phyloP scores from a whole-genome alignment of 2,113 vertebrate species.

The Danionella cerebrum region DNA sequence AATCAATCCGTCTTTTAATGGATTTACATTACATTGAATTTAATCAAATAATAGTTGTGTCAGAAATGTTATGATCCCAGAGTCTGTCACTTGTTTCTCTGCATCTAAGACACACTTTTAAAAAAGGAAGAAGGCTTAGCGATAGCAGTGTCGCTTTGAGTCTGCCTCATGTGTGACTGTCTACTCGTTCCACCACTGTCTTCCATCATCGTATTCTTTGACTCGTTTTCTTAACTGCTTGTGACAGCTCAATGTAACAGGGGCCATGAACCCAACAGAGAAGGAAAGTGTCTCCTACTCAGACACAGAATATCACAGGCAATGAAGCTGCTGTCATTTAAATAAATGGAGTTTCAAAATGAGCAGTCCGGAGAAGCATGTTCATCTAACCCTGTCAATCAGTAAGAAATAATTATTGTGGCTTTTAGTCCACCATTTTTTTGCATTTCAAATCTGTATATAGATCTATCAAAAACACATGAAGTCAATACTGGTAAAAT shows the following conservation, averaged over 20 bases:
- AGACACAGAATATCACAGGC: not conserved
- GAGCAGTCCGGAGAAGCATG: not conserved
- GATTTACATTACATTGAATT: too few species aligned
- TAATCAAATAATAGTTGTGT: too few species aligned
- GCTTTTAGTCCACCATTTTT: not conserved
- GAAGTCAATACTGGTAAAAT: too few species aligned
- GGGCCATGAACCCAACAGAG: not conserved
- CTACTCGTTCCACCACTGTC: not conserved
- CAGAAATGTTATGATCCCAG: too few species aligned
- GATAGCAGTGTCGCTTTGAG: too few species aligned
- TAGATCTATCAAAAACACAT: too few species aligned
- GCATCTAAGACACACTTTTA: too few species aligned
- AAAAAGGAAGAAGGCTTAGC: too few species aligned
- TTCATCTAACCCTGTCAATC: not conserved
- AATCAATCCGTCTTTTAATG: too few species aligned
- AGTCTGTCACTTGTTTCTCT: too few species aligned
- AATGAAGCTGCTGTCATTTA: not conserved
- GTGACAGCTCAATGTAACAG: conserved; percentile 16
- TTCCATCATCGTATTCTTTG: not conserved
- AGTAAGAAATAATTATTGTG: not conserved
- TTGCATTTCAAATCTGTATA: not conserved
- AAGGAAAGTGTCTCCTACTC: not conserved
- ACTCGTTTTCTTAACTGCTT: not conserved
- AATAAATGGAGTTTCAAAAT: not conserved
- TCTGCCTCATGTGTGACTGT: not conserved